These are phyloP conservation scores for Nothura maculosa DNA, from an alignment of 2,797 vertebrate species.

Conservation along the genomic window DNA sequence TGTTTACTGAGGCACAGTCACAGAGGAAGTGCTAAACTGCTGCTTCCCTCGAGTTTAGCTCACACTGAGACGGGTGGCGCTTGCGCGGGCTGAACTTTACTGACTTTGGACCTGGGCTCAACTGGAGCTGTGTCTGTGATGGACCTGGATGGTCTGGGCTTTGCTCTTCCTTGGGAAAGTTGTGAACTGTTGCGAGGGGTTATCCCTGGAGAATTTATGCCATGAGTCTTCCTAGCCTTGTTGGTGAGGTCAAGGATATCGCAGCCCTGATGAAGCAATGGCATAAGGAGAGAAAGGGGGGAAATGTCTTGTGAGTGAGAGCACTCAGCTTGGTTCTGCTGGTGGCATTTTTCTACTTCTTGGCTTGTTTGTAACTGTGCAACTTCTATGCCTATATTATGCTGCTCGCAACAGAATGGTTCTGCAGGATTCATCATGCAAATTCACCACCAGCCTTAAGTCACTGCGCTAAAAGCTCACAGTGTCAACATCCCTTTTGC, in stretches of 20 bases:
- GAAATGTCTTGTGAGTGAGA: neutral
- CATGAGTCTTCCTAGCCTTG: neutral
- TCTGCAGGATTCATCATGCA: neutral
- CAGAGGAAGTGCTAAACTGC: neutral
- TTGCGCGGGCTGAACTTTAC: neutral
- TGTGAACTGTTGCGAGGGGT: neutral
- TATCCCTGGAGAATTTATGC: neutral
- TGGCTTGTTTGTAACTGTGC: neutral
- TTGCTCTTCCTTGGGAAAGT: neutral
- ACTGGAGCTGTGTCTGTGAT: neutral
- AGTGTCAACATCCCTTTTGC: neutral
- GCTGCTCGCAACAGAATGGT: neutral
- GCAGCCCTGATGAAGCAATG: neutral
- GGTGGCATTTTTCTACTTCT: neutral
- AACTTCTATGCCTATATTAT: neutral
- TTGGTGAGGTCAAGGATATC: fast-evolving
- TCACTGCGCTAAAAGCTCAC: neutral
- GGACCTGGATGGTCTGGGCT: neutral
- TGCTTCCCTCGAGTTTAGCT: neutral
- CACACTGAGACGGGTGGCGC: neutral
- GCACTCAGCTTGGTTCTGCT: neutral
- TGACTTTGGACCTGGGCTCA: neutral
- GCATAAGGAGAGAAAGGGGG: neutral
- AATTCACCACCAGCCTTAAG: neutral
- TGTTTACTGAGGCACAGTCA: neutral